phyloP scores from a whole-genome alignment of 2,888 invertebrate genomes.

The Hemistola chrysoprasaria region DNA sequence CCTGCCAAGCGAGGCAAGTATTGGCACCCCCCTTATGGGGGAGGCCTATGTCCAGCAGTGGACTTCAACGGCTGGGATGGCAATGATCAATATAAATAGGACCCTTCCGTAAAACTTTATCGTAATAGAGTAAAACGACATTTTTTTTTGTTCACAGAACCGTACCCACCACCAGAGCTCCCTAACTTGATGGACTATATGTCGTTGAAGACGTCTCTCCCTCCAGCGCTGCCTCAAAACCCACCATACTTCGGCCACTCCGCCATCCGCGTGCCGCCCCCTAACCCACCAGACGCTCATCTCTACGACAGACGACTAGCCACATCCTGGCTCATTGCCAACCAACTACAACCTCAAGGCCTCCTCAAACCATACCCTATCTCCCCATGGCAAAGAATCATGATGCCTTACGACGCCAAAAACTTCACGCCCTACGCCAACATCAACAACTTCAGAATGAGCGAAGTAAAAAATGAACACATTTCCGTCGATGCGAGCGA shows the following conservation, averaged over 20 bases:
- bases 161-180: slow-evolving; percentile 61
- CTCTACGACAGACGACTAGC: slow-evolving; percentile 77
- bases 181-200: slow-evolving; percentile 74
- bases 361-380: slow-evolving; percentile 77
- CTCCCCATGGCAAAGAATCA: slow-evolving; percentile 82
- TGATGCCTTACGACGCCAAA: slow-evolving; percentile 78
- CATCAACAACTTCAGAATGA: slow-evolving; percentile 62
- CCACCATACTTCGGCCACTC: slow-evolving; percentile 70
- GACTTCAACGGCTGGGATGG: too few species aligned
- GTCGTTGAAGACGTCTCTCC: slow-evolving; percentile 61
- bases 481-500: slow-evolving; percentile 83
- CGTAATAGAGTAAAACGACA: too few species aligned
- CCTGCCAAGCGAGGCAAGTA: too few species aligned
- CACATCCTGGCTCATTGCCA: slow-evolving; percentile 80
- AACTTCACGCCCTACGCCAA: slow-evolving; percentile 67
- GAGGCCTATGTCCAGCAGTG: too few species aligned
- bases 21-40: too few species aligned
- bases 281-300: slow-evolving; percentile 54
- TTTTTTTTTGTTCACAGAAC: slow-evolving; percentile 67
- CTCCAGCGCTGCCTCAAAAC: slow-evolving; percentile 53
- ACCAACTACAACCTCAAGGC: slow-evolving; percentile 74
- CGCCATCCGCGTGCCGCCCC: slow-evolving; percentile 65
- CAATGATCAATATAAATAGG: too few species aligned
- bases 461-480: slow-evolving; percentile 73
- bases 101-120: too few species aligned